These are phyloP conservation scores for Thalassoma bifasciatum DNA, from an alignment of 2,113 vertebrate species.

Conservation along the genomic window DNA sequence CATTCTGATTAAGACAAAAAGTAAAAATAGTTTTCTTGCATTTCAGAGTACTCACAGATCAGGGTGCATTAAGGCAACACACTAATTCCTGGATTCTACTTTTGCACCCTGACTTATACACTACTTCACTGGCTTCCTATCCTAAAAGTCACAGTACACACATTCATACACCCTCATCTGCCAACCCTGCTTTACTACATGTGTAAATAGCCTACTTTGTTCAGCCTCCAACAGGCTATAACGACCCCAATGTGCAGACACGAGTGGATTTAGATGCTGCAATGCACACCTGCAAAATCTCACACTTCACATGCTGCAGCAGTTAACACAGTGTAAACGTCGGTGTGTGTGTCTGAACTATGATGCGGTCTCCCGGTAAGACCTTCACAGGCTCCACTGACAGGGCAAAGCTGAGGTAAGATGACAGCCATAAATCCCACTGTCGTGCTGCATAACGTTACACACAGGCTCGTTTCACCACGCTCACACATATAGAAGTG, in stretches of 20 bases:
- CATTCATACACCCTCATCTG: neutral
- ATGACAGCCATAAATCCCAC: constrained; percentile 55
- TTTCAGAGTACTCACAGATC: neutral
- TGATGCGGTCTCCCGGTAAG: constrained; percentile 51
- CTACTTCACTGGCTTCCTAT: neutral
- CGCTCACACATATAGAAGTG: neutral
- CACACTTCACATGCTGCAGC: constrained; percentile 21
- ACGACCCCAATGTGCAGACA: neutral
- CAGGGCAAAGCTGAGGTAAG: constrained; percentile 39
- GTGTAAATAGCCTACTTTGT: too few species aligned
- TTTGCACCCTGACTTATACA: neutral
- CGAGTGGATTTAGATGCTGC: neutral
- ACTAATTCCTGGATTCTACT: neutral
- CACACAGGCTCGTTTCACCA: neutral
- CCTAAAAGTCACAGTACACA: neutral
- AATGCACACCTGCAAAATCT: constrained; percentile 20
- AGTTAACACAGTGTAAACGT: constrained; percentile 7
- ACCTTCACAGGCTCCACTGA: constrained; percentile 46
- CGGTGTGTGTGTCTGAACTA: neutral
- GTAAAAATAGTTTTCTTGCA: neutral
- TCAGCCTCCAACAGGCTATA: neutral
- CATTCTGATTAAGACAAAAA: too few species aligned
- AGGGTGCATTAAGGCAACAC: neutral
- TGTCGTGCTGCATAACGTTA: constrained; percentile 1
- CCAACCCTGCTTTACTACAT: neutral